Conservation (phyloP, 2,113 vertebrate genomes). For the Polypterus senegalus region DNA sequence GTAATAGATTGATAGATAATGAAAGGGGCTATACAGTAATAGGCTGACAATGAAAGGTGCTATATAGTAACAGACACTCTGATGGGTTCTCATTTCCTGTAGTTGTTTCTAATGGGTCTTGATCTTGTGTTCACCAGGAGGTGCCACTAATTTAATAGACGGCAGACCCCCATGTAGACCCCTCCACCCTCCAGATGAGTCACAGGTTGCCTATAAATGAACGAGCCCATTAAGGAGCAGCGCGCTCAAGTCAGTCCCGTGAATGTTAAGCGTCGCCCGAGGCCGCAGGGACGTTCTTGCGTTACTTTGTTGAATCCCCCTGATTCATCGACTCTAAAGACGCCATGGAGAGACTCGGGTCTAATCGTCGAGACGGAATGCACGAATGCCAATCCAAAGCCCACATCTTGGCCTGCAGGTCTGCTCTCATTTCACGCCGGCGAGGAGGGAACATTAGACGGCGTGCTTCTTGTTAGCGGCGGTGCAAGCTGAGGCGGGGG, state of each 20-base stretch:
- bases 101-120: no score
- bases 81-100: no score
- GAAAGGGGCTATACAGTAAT: no score
- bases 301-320: neutral
- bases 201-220: slow-evolving; percentile 35
- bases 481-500: no score
- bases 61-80: no score
- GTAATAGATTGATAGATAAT: no score
- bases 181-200: neutral
- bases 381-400: neutral
- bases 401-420: neutral
- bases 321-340: neutral
- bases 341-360: neutral
- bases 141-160: no score
- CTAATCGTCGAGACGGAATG: slow-evolving; percentile 1
- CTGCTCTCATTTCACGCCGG: neutral
- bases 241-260: neutral
- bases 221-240: slow-evolving; percentile 7
- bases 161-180: no score
- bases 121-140: no score
- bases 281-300: neutral
- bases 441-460: neutral
- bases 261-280: neutral
- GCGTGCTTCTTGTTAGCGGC: no score
- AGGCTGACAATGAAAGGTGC: no score